Conservation (phyloP, 2,113 vertebrate genomes). For the Spea bombifrons region DNA sequence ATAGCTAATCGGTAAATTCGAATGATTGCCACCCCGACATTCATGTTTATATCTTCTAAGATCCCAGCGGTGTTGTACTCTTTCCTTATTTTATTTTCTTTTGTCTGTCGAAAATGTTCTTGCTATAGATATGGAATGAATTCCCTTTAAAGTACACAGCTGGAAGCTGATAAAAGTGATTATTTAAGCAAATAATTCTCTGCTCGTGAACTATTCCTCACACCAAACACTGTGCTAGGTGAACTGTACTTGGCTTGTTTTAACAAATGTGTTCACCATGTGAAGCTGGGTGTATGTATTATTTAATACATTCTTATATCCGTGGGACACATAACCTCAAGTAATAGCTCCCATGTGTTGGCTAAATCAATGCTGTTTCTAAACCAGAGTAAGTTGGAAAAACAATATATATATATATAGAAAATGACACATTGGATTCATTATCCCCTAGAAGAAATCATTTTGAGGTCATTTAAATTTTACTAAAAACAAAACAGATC, state of each 20-base stretch:
- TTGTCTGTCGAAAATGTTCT: conserved; percentile 8
- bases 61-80: conserved; percentile 12
- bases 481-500: no score
- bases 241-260: conserved; percentile 26
- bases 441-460: no score
- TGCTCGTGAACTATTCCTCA: conserved; percentile 7
- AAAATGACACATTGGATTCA: no score
- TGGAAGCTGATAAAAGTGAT: conserved; percentile 32
- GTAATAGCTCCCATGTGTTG: neutral
- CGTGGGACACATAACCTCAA: neutral
- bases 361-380: no score
- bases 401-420: no score
- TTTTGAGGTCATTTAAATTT: no score
- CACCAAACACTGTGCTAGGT: conserved; percentile 10
- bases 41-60: conserved; percentile 23
- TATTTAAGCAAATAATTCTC: conserved; percentile 30
- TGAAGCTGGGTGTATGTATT: conserved; percentile 7
- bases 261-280: conserved; percentile 36
- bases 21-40: conserved; percentile 6
- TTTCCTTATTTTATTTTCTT: conserved; percentile 8
- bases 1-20: conserved; percentile 12
- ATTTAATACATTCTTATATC: neutral
- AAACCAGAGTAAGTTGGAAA: no score
- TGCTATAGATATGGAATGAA: conserved; percentile 12
- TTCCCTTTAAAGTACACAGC: conserved; percentile 12